phyloP scores from a whole-genome alignment of 1,140 invertebrate genomes.

The Papilio machaon region DNA sequence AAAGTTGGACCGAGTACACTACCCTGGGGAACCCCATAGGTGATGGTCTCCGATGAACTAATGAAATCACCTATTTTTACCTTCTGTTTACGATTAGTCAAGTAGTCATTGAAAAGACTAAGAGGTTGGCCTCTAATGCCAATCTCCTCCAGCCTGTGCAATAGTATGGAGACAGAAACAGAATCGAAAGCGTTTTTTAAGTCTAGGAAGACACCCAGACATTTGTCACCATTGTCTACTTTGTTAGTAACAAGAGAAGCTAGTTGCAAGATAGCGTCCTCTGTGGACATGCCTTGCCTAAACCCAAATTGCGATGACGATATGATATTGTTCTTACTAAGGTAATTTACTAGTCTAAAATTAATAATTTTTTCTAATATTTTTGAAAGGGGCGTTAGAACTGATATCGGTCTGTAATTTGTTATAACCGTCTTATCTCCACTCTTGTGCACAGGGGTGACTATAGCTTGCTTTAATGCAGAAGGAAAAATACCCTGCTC shows the following conservation, averaged over 20 bases:
- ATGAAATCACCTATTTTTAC: too few species aligned
- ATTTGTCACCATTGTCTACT: constrained; percentile 36
- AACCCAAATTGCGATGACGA: constrained; percentile 41
- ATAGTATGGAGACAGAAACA: too few species aligned
- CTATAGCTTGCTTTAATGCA: not conserved
- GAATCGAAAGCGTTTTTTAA: too few species aligned
- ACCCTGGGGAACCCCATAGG: too few species aligned
- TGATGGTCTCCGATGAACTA: too few species aligned
- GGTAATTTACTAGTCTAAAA: constrained; percentile 7
- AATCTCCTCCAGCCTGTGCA: too few species aligned
- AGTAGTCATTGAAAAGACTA: too few species aligned
- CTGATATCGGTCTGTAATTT: constrained; percentile 39
- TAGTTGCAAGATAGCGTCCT: constrained; percentile 39
- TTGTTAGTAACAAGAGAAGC: constrained; percentile 25
- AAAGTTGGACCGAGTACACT: too few species aligned
- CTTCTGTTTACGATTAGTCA: too few species aligned
- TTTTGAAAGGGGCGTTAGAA: constrained; percentile 37
- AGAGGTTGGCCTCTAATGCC: too few species aligned
- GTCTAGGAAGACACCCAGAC: constrained; percentile 34
- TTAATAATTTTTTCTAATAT: constrained; percentile 42
- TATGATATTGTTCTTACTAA: constrained; percentile 40
- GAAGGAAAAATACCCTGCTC: not conserved
- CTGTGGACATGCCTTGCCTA: constrained; percentile 29
- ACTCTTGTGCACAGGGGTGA: constrained; percentile 12
- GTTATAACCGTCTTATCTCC: not conserved